phyloP scores from a whole-genome alignment of 2,113 vertebrate genomes.

The Mohoua ochrocephala region DNA sequence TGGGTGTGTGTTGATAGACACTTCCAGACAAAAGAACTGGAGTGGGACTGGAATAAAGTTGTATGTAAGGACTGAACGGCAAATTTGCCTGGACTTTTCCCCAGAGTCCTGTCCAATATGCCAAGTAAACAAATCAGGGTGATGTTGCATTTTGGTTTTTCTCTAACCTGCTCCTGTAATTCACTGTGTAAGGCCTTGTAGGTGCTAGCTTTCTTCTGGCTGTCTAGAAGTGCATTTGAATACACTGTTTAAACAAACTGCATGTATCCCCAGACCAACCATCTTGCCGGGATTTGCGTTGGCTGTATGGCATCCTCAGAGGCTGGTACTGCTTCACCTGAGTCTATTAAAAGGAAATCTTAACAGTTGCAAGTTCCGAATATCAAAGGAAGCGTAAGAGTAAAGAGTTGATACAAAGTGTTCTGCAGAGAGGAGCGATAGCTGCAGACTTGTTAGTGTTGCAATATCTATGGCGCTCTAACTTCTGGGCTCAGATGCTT shows the following conservation, averaged over 20 bases:
- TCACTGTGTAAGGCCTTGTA: neutral
- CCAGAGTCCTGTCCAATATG: neutral
- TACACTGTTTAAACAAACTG: neutral
- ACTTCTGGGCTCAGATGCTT: neutral
- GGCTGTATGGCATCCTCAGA: neutral
- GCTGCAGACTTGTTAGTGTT: neutral
- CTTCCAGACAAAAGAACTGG: neutral
- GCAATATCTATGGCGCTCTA: neutral
- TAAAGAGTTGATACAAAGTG: neutral
- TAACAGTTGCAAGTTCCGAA: neutral
- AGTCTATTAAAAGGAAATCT: neutral
- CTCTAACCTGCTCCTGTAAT: neutral
- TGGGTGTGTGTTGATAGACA: neutral
- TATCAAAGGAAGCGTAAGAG: neutral
- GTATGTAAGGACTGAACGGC: neutral
- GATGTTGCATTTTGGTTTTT: neutral
- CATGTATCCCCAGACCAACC: rapidly evolving
- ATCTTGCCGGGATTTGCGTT: neutral
- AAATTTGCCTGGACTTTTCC: neutral
- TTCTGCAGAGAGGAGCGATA: neutral
- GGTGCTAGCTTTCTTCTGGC: neutral
- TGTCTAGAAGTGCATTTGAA: neutral
- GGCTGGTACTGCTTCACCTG: neutral
- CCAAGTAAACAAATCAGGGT: neutral
- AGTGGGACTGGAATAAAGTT: neutral